A percentile compares a stretch with the other conserved stretches of the same genome.
These are phyloP conservation scores for Palythoa grandiflora DNA, from an alignment of 92 coral and sea anemone species.

Conservation along the genomic window DNA sequence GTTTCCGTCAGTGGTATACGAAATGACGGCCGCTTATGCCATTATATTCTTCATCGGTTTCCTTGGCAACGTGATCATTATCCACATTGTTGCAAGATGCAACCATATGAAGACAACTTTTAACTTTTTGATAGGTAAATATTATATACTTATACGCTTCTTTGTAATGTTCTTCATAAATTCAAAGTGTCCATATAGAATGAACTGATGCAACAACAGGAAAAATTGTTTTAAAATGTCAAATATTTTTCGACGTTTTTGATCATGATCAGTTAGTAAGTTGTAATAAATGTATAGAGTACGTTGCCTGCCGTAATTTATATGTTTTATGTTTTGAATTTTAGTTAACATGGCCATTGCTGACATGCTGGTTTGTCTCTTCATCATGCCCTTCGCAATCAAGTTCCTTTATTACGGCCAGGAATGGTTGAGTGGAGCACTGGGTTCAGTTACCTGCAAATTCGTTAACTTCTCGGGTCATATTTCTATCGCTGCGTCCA, in stretches of 20 bases:
- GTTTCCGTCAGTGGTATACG: conserved; percentile 22
- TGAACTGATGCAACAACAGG: no score
- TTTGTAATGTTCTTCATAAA: no score
- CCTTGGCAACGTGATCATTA: conserved; percentile 77
- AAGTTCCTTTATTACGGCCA: conserved; percentile 73
- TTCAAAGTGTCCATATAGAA: no score
- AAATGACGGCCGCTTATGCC: conserved; percentile 80
- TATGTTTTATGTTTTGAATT: neutral
- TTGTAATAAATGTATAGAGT: no score
- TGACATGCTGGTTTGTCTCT: conserved; percentile 77
- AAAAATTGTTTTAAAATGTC: no score
- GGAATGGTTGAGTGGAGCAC: conserved; percentile 76
- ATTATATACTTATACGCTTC: neutral
- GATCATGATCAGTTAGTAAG: no score
- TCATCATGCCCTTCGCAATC: conserved; percentile 83
- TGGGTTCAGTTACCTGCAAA: conserved; percentile 87
- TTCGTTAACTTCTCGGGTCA: conserved; percentile 80
- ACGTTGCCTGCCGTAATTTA: neutral
- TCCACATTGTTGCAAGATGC: conserved; percentile 82
- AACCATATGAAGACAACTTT: conserved; percentile 83
- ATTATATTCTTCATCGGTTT: conserved; percentile 70
- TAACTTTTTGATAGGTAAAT: conserved; percentile 73
- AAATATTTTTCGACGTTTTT: no score
- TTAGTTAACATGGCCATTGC: conserved; percentile 87
- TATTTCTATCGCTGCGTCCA: conserved; percentile 80